Base-by-base conservation (phyloP, 2,113 vertebrate species). In the Microcebus murinus region DNA sequence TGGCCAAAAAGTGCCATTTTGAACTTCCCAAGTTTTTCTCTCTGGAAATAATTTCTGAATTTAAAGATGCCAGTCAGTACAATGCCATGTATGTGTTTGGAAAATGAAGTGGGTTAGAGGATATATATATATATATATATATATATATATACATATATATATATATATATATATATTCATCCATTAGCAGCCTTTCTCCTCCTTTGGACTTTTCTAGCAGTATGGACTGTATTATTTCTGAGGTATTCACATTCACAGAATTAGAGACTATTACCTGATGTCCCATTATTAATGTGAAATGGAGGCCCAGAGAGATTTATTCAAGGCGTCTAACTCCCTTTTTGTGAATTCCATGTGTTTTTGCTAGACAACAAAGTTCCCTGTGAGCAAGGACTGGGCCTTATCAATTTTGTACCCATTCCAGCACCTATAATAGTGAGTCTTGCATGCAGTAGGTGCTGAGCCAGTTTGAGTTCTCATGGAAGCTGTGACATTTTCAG, bases 401-500 rank as follows among this genome's bases (percentile, higher is more conserved):
- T 97, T 92, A 59, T 67, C 57, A 70, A 67, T 63, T 90, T 68
- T 87, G 57, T 81, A 31, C 34, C 48, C 14, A 77, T 73, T 14
- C 29, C 9, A 74, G n/a, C 5, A 80, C 1, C 5, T 83, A 48
- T 23, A 50, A 42, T 45, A 70, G n/a, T 57, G 21, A 73, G 8
- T 88, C 87, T 85, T 94, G 31, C 42, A 12, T 39, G 9, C 82
- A 74, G 12, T 42, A 29, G 13, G 4, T 67, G 11, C 70, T 87
- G 61, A 94, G 80, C 70, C 55, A 86, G 21, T 77, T 63, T 85
- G 36, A 94, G 29, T 84, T 93, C 52, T 95, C 9, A 25, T 42
- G 61, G 73, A 95, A 88, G 63, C 70, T 50, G 36, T 87, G 67
- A 65, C 4, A 36, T 73, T 89, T 90, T 90, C 83, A 73, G 31